Percentiles rank a stretch among this genome's conserved stretches.
Evolutionary conservation across 2,888 invertebrate species (phyloP).

Genomic region (Tenthredo notha): DNA sequence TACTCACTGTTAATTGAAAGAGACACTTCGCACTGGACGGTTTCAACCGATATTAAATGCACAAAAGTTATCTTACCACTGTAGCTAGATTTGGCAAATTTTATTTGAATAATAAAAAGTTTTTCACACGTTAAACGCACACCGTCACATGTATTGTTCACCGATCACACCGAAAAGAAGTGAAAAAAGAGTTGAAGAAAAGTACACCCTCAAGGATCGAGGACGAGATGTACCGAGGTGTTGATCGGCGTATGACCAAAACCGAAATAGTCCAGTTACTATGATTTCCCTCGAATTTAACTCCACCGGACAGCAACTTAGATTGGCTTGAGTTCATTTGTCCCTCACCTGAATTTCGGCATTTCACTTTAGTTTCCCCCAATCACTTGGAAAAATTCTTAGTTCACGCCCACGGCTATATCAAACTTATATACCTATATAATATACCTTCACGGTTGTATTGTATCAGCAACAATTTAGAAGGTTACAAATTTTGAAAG

Average conservation of each 20-base stretch:
- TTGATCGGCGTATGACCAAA: constrained; percentile 65
- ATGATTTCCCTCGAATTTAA: constrained; percentile 70
- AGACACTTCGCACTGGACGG: neutral
- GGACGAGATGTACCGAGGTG: constrained; percentile 55
- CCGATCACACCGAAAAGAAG: constrained; percentile 11
- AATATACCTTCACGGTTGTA: neutral
- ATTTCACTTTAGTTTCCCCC: constrained; percentile 55
- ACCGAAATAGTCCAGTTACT: constrained; percentile 68
- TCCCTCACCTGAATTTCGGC: constrained; percentile 38
- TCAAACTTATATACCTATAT: neutral
- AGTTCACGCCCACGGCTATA: constrained; percentile 46
- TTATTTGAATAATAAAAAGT: neutral
- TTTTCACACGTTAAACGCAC: constrained; percentile 2
- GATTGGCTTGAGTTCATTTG: constrained; percentile 13
- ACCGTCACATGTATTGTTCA: constrained; percentile 1
- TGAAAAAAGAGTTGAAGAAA: neutral
- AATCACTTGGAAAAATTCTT: constrained; percentile 47
- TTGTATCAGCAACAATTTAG: neutral
- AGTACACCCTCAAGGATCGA: neutral
- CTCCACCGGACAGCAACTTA: constrained; percentile 59
- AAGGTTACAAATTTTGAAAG: constrained; percentile 41
- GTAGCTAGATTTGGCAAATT: neutral
- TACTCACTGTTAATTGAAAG: constrained; percentile 27
- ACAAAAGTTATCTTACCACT: constrained; percentile 3
- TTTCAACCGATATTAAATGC: neutral